Conservation (phyloP, 2,888 invertebrate genomes). For the Didymodactylos carnosus region DNA sequence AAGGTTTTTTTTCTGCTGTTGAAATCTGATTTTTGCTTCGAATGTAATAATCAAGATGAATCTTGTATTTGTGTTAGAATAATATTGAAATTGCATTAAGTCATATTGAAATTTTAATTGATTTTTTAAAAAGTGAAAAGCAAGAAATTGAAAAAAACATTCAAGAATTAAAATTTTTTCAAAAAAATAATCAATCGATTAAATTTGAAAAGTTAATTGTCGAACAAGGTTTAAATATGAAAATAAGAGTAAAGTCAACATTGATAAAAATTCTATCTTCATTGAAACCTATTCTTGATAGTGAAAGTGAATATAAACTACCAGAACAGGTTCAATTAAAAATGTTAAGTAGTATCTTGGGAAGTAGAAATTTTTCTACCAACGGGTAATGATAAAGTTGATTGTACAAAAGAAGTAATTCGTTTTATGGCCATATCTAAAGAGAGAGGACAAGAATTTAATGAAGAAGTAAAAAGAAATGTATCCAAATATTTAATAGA, state of each 20-base stretch:
- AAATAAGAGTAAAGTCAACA: neutral
- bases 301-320: neutral
- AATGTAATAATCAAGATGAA: neutral
- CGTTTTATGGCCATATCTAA: neutral
- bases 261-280: neutral
- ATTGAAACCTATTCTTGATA: neutral
- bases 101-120: neutral
- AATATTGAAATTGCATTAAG: neutral
- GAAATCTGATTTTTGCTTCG: no score
- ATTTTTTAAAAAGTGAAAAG: neutral
- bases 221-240: neutral
- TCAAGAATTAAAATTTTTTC: neutral
- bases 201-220: neutral
- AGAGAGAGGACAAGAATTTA: neutral
- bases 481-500: neutral
- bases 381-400: neutral
- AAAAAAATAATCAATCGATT: neutral
- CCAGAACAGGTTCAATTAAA: neutral
- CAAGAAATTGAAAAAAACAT: neutral
- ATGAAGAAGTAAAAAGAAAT: neutral
- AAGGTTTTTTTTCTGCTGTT: no score
- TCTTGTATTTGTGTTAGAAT: neutral
- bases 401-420: neutral
- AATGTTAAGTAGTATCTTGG: neutral
- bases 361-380: neutral